A percentile compares a stretch with the other conserved stretches of the same genome.
phyloP scores from a whole-genome alignment of 2,113 vertebrate species.

The Nettapus auritus region DNA sequence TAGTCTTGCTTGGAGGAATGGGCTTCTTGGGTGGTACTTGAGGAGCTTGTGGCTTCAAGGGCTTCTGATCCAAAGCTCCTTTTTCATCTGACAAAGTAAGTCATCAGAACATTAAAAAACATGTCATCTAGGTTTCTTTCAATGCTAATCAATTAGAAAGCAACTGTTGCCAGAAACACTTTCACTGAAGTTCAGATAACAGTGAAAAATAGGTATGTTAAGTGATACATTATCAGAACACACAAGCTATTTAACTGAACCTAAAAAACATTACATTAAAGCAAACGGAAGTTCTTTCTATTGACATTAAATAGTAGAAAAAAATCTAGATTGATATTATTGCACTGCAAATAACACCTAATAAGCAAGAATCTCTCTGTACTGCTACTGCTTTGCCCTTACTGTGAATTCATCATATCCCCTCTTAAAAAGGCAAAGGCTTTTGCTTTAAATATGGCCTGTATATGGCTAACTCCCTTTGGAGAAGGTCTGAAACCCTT shows the following conservation, averaged over 20 bases:
- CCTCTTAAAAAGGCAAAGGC: rapidly evolving
- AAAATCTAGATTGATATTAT: not conserved
- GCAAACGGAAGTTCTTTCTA: not conserved
- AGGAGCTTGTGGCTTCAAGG: conserved; percentile 89
- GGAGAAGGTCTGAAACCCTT: not conserved
- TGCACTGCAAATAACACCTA: not conserved
- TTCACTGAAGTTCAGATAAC: not conserved
- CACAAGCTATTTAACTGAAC: not conserved
- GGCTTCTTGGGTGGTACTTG: conserved; percentile 95
- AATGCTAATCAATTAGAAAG: not conserved
- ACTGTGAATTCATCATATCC: not conserved
- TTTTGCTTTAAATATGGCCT: not conserved
- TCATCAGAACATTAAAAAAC: not conserved
- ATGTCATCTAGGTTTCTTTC: not conserved
- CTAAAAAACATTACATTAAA: not conserved
- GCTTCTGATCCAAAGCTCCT: conserved; percentile 80
- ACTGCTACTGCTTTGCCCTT: not conserved
- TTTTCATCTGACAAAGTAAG: conserved; percentile 83
- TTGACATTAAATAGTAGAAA: not conserved
- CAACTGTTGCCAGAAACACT: not conserved
- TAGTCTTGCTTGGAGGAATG: conserved; percentile 83
- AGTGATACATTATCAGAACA: not conserved
- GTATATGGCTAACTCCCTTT: not conserved
- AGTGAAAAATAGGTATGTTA: not conserved
- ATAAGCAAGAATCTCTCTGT: not conserved